These are phyloP conservation scores for Icerya purchasi DNA, from an alignment of 2,888 invertebrate species.

Conservation along the genomic window DNA sequence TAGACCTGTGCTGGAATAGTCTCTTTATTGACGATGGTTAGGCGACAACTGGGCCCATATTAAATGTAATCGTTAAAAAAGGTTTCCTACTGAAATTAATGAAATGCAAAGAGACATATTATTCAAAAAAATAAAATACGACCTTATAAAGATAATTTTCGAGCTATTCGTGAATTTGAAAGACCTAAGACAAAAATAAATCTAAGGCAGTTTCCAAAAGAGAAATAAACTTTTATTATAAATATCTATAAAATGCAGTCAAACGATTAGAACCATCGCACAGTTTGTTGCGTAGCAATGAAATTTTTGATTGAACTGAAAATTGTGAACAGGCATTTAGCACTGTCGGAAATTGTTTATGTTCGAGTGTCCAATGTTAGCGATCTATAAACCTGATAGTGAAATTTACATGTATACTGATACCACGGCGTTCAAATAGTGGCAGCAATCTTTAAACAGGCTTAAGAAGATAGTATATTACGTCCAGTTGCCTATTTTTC, in stretches of 20 bases:
- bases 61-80: background rate
- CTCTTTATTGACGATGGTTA: too few species aligned
- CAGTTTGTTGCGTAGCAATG: background rate
- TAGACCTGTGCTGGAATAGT: too few species aligned
- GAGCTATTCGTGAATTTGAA: slow-evolving; percentile 1
- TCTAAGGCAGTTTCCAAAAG: background rate
- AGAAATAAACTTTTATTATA: background rate
- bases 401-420: background rate
- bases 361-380: background rate
- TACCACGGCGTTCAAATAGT: background rate
- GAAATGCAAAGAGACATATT: background rate
- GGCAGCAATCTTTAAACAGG: background rate
- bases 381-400: background rate
- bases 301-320: background rate
- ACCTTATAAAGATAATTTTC: background rate
- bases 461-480: background rate
- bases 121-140: background rate
- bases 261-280: background rate
- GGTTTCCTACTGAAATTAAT: background rate
- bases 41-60: background rate
- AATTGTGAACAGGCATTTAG: background rate
- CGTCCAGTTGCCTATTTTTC: background rate
- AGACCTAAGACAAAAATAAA: background rate
- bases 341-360: background rate
- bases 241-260: background rate